Evolutionary conservation across 2,888 invertebrate genomes (phyloP), one percentile per base, ranked within the genome.

Genomic region (Halictus quadricinctus): DNA sequence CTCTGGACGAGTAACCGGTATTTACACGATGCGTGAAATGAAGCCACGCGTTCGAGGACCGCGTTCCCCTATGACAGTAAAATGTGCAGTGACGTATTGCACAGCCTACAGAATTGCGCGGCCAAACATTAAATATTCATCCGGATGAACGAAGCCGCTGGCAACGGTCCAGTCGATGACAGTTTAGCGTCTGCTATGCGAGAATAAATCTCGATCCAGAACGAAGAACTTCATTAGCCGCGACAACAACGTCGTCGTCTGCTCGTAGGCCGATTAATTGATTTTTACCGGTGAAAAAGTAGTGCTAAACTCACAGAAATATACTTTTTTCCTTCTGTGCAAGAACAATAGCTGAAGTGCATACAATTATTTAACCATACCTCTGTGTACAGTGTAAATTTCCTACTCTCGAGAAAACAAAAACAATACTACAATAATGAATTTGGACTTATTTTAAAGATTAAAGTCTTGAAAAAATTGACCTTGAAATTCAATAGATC

Each of bases 71-170:
- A 43, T 36, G 75, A 25, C 77, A 46, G 70, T 69, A 69, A 83
- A 81, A 87, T 80, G 72, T 50, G 41, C 79, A 46, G 54, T 58
- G 64, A 75, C 72, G 41, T 48, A 43, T 79, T n/a, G 36, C 21
- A 10, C 25, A 48, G 54, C 54, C 25, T 29, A 60, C 48, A 18
- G 15, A 50, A 21, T 66, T 13, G 48, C 48, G 21, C 25, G 69
- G 29, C 21, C 54, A 46, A 79, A 80, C 72, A 80, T 86, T 88
- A 84, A 86, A 86, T 82, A 73, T 81, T 77, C 69, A 74, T 78
- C 25, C 48, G 54, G 66, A 76, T n/a, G 79, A 64, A 41, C 36
- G 18, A 12, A 41, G 48, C 66, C 60, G 7, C 70, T 80, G 81
- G 80, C 72, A 41, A 70, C 36, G 12, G 50, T 66, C 78, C 82